phyloP scores from a whole-genome alignment of 2,113 vertebrate genomes.

The Xenopus laevis region DNA sequence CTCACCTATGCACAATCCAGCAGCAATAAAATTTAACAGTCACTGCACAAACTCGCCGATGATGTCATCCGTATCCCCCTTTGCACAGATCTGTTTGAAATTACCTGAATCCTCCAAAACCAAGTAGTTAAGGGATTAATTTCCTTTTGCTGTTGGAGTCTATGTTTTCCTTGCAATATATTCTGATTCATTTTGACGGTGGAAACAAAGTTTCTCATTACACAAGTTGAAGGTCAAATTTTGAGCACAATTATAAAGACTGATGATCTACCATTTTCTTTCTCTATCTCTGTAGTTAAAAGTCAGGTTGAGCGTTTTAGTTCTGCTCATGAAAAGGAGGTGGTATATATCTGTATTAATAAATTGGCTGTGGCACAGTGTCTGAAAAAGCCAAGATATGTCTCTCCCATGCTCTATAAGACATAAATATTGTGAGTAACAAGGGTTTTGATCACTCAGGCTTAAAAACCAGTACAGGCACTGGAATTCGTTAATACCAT shows the following conservation, averaged over 20 bases:
- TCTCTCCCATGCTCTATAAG: no score
- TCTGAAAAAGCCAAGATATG: no score
- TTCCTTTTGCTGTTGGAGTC: neutral
- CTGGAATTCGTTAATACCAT: no score
- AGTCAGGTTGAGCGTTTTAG: no score
- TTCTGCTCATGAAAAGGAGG: no score
- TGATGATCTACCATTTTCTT: no score
- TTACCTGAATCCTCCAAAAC: conserved; percentile 8
- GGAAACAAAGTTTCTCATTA: neutral
- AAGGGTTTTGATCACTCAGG: no score
- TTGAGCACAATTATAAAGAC: neutral
- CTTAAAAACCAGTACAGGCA: no score
- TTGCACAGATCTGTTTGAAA: neutral
- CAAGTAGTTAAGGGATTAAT: conserved; percentile 9
- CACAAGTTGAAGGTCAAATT: neutral
- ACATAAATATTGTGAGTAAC: no score
- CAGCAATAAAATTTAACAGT: neutral
- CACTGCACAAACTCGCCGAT: neutral
- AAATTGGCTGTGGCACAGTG: no score
- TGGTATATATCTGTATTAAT: no score
- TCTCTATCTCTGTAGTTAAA: no score
- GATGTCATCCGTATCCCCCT: conserved; percentile 4
- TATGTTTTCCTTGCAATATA: neutral
- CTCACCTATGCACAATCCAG: neutral
- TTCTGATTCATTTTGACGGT: neutral